phyloP scores from a whole-genome alignment of 2,888 invertebrate species.

The Dromius quadrimaculatus region DNA sequence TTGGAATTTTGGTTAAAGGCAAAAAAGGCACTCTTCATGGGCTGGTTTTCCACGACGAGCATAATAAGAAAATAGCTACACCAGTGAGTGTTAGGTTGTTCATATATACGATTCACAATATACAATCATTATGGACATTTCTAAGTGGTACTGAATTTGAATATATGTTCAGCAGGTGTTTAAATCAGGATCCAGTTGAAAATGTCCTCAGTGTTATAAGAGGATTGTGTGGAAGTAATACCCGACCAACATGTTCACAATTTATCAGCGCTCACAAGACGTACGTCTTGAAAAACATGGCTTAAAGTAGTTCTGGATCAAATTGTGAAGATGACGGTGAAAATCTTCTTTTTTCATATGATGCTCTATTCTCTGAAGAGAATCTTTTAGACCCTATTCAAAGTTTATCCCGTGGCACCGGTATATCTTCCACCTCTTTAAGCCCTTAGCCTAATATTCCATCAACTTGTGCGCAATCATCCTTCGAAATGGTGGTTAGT shows the following conservation, averaged over 20 bases:
- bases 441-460: neutral
- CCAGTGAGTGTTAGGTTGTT: neutral
- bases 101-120: neutral
- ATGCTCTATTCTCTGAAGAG: too few species aligned
- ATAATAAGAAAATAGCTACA: neutral
- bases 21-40: neutral
- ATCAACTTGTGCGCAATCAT: too few species aligned
- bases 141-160: neutral
- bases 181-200: conserved; percentile 6
- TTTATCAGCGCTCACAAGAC: neutral
- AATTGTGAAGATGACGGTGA: neutral
- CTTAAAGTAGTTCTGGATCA: neutral
- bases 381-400: too few species aligned
- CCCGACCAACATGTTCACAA: too few species aligned
- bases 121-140: neutral
- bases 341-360: neutral
- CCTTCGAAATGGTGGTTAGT: too few species aligned
- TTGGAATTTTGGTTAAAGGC: too few species aligned
- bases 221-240: too few species aligned
- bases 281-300: neutral
- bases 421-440: neutral
- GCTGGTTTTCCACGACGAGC: neutral
- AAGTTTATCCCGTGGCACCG: neutral
- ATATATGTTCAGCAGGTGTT: neutral
- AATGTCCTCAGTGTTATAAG: neutral